Evolutionary conservation across 2,797 vertebrate genomes (phyloP), one percentile per base, ranked within the genome.

Genomic region (Helostoma temminkii): DNA sequence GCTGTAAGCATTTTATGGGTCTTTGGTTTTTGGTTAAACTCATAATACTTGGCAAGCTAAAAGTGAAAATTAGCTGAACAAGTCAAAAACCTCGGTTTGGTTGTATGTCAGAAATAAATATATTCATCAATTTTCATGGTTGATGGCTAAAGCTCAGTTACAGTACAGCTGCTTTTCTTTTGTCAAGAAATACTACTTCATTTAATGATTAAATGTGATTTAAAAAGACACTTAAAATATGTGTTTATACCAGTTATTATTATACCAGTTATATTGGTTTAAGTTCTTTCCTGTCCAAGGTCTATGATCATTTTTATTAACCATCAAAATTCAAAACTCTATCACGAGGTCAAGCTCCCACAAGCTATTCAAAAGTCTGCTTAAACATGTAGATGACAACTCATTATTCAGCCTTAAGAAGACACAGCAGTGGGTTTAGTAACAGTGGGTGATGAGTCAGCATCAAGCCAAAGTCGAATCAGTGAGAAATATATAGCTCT

Each of bases 11-110:
- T 36, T 62, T 49, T 48, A 63, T 48, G 42, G 60, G 18, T 50
- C 30, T 65, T 43, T 72, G 37, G 34, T 42, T 58, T 74, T 60
- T 80, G 56, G 62, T 66, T 48, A 42, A 50, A 62, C 37, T 9
- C 43, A 39, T 19, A 58, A 34, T 42, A 52, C 47, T 58, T 74
- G 52, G 50, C 19, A 24, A 41, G 46, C 9, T 42, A 54, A 55
- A 79, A 76, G 49, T 45, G 37, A 52, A 66, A 70, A 64, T 32
- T 37, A 52, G 46, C 28, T 37, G 39, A 61, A 63, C 34, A 15
- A 16, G 12, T 15, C 6, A 3, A 56, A n/a, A 67, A 53, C 58
- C 54, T 56, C 11, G 34, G 12, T 30, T 45, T 70, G 32, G 36
- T 76, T 39, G 10, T 55, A 30, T 46, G 56, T 67, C 45, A 56